A percentile compares a stretch with the other conserved stretches of the same genome.
Evolutionary conservation across 1,140 invertebrate species (phyloP).

Genomic region (Drosophila parabipectinata): DNA sequence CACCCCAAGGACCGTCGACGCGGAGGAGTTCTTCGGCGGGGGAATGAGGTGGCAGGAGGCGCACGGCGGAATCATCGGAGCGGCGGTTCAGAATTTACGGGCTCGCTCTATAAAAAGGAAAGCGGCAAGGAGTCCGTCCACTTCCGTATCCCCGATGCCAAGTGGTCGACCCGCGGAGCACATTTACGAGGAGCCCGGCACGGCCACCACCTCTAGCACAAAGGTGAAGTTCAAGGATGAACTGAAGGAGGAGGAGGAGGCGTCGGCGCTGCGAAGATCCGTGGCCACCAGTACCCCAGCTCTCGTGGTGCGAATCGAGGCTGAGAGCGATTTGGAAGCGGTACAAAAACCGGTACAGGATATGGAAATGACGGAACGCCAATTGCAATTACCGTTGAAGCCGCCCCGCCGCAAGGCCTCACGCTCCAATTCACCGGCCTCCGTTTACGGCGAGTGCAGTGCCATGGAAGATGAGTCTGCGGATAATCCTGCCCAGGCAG

Average conservation of each 20-base stretch:
- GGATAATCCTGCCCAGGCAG: not conserved
- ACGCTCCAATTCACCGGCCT: conserved; percentile 74
- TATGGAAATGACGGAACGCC: conserved; percentile 53
- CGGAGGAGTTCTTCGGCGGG: conserved; percentile 56
- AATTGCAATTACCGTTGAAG: conserved; percentile 62
- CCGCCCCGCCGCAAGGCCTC: conserved; percentile 75
- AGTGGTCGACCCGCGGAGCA: conserved; percentile 49
- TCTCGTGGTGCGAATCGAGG: conserved; percentile 63
- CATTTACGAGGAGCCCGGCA: conserved; percentile 68
- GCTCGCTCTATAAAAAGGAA: conserved; percentile 77
- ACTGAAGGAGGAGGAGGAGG: conserved; percentile 15
- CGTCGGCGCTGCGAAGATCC: conserved; percentile 48
- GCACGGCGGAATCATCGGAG: conserved; percentile 77
- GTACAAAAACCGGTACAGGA: conserved; percentile 3
- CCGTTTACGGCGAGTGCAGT: conserved; percentile 35
- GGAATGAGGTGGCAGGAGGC: conserved; percentile 76
- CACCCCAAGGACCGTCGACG: conserved; percentile 31
- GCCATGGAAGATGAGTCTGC: conserved; percentile 24
- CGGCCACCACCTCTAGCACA: conserved; percentile 8
- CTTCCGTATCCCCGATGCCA: conserved; percentile 37
- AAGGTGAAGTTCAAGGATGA: conserved; percentile 65
- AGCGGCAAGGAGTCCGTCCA: conserved; percentile 35
- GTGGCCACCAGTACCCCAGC: conserved; percentile 79
- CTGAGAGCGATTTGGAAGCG: conserved; percentile 21
- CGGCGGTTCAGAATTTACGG: conserved; percentile 73